Evolutionary conservation across 1,140 invertebrate species (phyloP).

Genomic region (Caerostris darwini): DNA sequence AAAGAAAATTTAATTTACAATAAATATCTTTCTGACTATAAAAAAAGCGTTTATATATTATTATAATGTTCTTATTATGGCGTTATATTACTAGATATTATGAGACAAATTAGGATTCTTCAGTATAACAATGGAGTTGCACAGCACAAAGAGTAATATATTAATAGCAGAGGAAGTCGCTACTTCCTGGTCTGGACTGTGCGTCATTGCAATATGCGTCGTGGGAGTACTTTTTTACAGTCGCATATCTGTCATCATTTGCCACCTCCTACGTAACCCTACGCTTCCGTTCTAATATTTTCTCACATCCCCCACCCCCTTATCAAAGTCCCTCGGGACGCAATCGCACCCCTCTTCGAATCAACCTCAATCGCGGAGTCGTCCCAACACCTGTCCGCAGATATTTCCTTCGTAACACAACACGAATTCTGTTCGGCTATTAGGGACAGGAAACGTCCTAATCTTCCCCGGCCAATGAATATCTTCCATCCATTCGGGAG

Average conservation of each 20-base stretch:
- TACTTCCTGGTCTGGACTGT: too few species aligned
- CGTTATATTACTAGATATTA: too few species aligned
- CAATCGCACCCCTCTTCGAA: background rate
- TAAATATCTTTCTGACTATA: too few species aligned
- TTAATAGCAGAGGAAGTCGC: too few species aligned
- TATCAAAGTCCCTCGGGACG: conserved; percentile 13
- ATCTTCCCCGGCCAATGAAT: conserved; percentile 16
- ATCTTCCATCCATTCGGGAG: background rate
- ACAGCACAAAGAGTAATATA: too few species aligned
- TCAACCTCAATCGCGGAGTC: background rate
- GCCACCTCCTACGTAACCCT: background rate
- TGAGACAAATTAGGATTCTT: too few species aligned
- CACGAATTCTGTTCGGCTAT: conserved; percentile 37
- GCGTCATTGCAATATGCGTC: background rate
- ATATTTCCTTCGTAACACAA: conserved; percentile 47
- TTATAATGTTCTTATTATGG: too few species aligned
- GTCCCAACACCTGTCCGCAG: conserved; percentile 4
- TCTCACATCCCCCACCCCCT: conserved; percentile 2
- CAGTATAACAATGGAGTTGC: too few species aligned
- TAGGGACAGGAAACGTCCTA: conserved; percentile 58
- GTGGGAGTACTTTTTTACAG: background rate
- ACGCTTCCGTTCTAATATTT: conserved; percentile 36
- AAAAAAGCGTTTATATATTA: too few species aligned
- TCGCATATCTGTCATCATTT: background rate
- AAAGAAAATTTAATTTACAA: too few species aligned